Evolutionary conservation across 2,113 vertebrate genomes (phyloP).

Genomic region (Gulo gulo): DNA sequence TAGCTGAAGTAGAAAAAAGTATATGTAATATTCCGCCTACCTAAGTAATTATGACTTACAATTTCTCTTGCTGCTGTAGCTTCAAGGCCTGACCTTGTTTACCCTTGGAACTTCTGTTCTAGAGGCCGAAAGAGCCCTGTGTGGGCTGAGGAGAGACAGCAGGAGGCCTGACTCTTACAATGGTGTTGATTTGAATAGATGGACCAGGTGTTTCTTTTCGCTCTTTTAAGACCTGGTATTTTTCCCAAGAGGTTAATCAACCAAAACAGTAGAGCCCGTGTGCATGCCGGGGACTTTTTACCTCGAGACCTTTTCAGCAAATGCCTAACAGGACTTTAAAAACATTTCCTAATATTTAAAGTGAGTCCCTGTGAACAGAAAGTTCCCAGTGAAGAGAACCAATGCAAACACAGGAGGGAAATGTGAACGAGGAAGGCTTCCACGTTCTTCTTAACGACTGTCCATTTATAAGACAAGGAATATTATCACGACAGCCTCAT

Average conservation of each 20-base stretch:
- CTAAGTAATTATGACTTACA: conserved; percentile 48
- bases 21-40: neutral
- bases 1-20: conserved; percentile 52
- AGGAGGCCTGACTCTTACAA: neutral
- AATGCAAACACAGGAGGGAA: neutral
- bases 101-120: conserved; percentile 36
- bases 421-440: neutral
- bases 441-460: neutral
- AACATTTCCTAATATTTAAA: conserved; percentile 28
- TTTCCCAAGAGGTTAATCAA: conserved; percentile 54
- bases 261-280: neutral
- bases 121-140: neutral
- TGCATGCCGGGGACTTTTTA: neutral
- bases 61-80: conserved; percentile 21
- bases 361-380: neutral
- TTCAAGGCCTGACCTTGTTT: conserved; percentile 38
- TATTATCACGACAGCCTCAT: neutral
- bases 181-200: conserved; percentile 22
- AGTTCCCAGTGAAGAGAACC: neutral
- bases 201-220: neutral
- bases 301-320: neutral
- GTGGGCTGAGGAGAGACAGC: neutral
- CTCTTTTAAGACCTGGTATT: neutral
- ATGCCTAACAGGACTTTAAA: neutral
- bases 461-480: neutral